Conservation (phyloP, 2,797 vertebrate genomes). For the Phalanger gymnotis region DNA sequence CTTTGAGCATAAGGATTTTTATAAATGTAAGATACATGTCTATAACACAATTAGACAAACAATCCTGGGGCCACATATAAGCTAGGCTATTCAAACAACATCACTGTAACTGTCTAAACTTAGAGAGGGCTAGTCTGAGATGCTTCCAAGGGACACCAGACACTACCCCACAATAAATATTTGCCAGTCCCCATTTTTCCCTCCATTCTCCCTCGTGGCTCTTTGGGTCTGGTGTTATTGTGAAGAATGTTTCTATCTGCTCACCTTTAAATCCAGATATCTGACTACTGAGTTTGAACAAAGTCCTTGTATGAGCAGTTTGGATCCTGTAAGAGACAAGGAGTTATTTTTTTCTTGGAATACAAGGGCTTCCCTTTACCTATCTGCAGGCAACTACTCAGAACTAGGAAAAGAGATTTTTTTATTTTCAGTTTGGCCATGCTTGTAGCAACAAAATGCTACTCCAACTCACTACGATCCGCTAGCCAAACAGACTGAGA, state of each 20-base stretch:
- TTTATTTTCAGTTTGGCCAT: not conserved
- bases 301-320: constrained; percentile 90
- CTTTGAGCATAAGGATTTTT: not conserved
- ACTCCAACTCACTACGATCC: not conserved
- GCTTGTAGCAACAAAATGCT: not conserved
- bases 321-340: constrained; percentile 84
- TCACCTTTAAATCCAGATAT: constrained; percentile 94
- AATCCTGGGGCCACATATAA: accelerated
- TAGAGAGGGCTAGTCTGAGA: not conserved
- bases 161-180: not conserved
- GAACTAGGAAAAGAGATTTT: not conserved
- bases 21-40: not conserved
- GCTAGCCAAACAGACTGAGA: not conserved
- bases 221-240: not conserved
- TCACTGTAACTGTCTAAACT: not conserved
- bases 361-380: not conserved
- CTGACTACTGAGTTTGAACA: constrained; percentile 89
- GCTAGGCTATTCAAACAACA: not conserved
- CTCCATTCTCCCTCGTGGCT: not conserved
- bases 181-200: not conserved
- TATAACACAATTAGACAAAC: not conserved
- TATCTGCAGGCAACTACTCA: not conserved
- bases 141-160: not conserved
- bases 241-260: not conserved
- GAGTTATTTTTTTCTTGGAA: not conserved